These are phyloP conservation scores for Tauraco hartlaubi DNA, from an alignment of 2,797 vertebrate genomes.

Conservation along the genomic window DNA sequence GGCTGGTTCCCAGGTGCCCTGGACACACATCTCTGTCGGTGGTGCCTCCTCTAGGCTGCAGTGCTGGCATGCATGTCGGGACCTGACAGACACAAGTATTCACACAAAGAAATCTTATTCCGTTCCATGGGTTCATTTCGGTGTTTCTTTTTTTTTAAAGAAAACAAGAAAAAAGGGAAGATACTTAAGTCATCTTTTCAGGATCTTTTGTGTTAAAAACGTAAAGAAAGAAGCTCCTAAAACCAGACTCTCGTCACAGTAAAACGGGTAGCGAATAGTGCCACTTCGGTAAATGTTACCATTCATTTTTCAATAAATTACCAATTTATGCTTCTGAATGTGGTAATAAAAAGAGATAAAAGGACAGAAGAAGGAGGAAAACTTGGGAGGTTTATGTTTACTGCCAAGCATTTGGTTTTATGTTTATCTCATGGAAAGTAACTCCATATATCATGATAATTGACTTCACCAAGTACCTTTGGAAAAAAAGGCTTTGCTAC, in stretches of 20 bases:
- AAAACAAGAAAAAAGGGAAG: not conserved
- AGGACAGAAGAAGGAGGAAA: slow-evolving; percentile 18
- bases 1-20: not conserved
- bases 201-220: not conserved
- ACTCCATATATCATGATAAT: slow-evolving; percentile 13
- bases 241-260: not conserved
- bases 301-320: slow-evolving; percentile 54
- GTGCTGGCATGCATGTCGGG: not conserved
- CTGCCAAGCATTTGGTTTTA: slow-evolving; percentile 35
- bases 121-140: not conserved
- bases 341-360: slow-evolving; percentile 55
- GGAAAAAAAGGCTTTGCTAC: not conserved
- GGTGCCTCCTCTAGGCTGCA: not conserved
- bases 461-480: slow-evolving; percentile 16
- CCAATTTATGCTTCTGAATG: slow-evolving; percentile 27
- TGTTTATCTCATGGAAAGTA: slow-evolving; percentile 18
- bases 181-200: not conserved
- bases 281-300: not conserved
- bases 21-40: not conserved
- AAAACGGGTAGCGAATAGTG: not conserved
- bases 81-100: not conserved
- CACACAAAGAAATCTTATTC: not conserved
- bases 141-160: not conserved
- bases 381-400: slow-evolving; percentile 54
- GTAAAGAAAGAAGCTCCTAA: not conserved